phyloP scores from a whole-genome alignment of 2,113 vertebrate genomes.

The Notechis scutatus region DNA sequence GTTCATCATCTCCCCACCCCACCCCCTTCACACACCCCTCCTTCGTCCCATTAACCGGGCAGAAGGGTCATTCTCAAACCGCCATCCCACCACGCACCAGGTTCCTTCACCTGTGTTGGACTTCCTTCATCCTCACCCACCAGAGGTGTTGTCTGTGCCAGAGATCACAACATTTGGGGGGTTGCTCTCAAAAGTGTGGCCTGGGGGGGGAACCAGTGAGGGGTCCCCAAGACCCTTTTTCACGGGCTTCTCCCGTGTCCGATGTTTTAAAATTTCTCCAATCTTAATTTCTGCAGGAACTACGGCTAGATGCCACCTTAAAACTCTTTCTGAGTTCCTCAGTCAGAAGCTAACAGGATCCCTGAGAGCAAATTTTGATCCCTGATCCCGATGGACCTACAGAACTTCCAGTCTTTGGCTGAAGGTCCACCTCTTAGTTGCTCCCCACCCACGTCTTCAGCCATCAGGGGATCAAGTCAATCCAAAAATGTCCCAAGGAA shows the following conservation, averaged over 20 bases:
- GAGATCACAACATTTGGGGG: background rate
- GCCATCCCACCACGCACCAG: background rate
- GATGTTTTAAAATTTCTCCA: background rate
- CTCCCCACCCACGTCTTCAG: background rate
- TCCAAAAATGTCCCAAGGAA: background rate
- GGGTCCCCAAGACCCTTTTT: background rate
- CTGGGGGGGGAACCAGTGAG: background rate
- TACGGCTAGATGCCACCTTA: background rate
- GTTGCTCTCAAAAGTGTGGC: background rate
- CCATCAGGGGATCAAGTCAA: too few relatives aligned
- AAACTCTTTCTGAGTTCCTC: background rate
- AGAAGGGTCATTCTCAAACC: background rate
- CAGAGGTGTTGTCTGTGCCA: background rate
- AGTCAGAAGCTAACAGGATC: background rate
- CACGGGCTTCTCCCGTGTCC: background rate
- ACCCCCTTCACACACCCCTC: background rate
- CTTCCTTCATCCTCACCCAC: background rate
- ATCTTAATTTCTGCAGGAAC: background rate
- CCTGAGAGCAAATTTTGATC: background rate
- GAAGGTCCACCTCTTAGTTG: background rate
- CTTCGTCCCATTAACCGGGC: constrained; percentile 12
- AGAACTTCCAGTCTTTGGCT: background rate
- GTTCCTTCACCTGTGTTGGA: background rate
- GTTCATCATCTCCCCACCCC: constrained; percentile 6
- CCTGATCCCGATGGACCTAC: background rate